Evolutionary conservation across 1,140 invertebrate genomes (phyloP), one percentile per base, ranked within the genome.

Genomic region (Wiebesia pumilae): DNA sequence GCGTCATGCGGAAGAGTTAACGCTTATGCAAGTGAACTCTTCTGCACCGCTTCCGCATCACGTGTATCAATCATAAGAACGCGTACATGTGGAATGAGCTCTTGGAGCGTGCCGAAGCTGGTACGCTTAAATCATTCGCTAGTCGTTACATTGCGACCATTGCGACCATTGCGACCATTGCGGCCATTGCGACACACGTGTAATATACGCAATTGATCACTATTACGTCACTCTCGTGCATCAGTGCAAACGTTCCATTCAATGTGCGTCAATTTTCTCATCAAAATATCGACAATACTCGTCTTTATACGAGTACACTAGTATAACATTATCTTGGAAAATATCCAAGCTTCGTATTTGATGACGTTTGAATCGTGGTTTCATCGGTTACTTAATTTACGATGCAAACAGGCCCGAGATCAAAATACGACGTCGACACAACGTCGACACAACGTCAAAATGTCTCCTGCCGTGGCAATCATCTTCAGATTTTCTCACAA

Each of bases 31-130:
- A 86, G 62, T 51, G 35, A 67, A 65, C 79, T 82, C 85, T 78
- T 78, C 58, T 43, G 43, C 51, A 58, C 19, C 43, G 75, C 80
- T 87, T 87, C 86, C 86, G 81, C 86, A 87, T 87, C 80, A 47
- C 86, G 54, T 47, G 78, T 58, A 87, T 83, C 81, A 87, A 87
- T 87, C 81, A 87, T 83, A 82, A 82, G 80, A 77, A 35, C 51
- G 47, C 51, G 30, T 75, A 6, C 0, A 43, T 19, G 71, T 30
- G 43, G 69, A 65, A 33, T 24, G n/a, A 69, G n/a, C 80, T 40
- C 38, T 78, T 16, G 27, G 19, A 47, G 40, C 24, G 9, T 30
- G 38, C 38, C 40, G 33, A 40, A 75, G 79, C 75, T 82, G 80
- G 82, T 86, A 86, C 69, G 80, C 69, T 86, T 81, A 77, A 82